These are phyloP conservation scores for Cylas formicarius DNA, from an alignment of 1,140 invertebrate genomes.

Conservation along the genomic window DNA sequence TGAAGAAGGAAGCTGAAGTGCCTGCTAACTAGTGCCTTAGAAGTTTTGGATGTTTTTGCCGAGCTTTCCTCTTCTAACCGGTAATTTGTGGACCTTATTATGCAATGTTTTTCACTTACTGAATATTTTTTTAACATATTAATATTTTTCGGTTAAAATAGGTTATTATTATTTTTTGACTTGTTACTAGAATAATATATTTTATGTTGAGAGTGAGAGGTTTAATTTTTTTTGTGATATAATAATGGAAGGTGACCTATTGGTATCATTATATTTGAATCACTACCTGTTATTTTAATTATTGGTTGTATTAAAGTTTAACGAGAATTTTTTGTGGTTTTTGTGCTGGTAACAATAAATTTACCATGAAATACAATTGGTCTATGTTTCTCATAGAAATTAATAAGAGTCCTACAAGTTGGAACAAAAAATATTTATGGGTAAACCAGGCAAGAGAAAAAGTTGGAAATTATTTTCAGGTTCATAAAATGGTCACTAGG, in stretches of 20 bases:
- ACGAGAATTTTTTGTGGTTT: too few species aligned
- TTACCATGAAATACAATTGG: too few species aligned
- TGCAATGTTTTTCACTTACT: conserved; percentile 11
- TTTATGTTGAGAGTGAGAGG: conserved; percentile 16
- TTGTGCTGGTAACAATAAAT: too few species aligned
- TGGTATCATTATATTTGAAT: conserved; percentile 15
- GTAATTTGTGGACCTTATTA: conserved; percentile 3
- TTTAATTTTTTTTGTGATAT: conserved; percentile 10
- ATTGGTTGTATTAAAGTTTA: too few species aligned
- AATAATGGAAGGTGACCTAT: conserved; percentile 20
- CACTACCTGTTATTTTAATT: conserved; percentile 20
- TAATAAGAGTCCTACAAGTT: too few species aligned
- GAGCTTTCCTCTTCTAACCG: conserved; percentile 7
- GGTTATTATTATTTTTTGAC: conserved; percentile 9
- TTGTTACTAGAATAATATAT: conserved; percentile 11
- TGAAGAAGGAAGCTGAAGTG: conserved; percentile 11
- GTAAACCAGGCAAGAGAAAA: too few species aligned
- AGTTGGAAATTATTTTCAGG: too few species aligned
- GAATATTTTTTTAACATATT: conserved; percentile 9
- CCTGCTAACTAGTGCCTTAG: conserved; percentile 24
- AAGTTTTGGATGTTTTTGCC: conserved; percentile 9
- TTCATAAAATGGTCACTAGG: too few species aligned
- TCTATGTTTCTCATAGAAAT: too few species aligned
- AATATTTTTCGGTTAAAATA: conserved; percentile 5
- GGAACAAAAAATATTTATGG: too few species aligned